Evolutionary conservation across 1,140 invertebrate genomes (phyloP), one percentile per base, ranked within the genome.

Genomic region (Danaus melanippus): DNA sequence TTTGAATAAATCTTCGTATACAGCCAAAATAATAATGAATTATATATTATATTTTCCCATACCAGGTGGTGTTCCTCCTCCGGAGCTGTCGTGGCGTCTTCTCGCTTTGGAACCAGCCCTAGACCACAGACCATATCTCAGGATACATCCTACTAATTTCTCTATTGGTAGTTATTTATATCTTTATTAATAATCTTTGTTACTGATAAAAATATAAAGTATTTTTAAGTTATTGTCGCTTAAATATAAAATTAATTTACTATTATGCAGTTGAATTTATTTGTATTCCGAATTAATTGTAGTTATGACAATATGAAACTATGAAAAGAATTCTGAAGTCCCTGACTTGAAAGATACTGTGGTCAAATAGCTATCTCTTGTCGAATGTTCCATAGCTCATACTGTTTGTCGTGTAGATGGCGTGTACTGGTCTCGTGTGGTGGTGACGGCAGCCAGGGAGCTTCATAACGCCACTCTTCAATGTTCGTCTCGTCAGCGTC

Each of bases 41-140:
- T 32, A 32, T 7, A 32, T 32, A 32, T 32, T 7, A 7, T 32
- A 32, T 32, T 32, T 7, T 51, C 12, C 17, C 0, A 10, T 3
- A 15, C 12, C 46, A 86, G 83, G 80, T 62, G 94, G 94, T 1
- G 93, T 94, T 60, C 94, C 94, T 0, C 89, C 92, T 1, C 93
- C 94, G 8, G 88, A 90, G 42, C 87, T 93, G 66, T 89, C 89
- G 42, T 94, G 92, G 93, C 90, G 92, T 56, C 89, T 95, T 64
- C 78, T 90, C 11, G 72, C 80, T 42, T 87, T 92, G 51, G 90
- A 89, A 60, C 89, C 89, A 0, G 79, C 85, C 10, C 81, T 89
- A 5, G 89, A 90, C 66, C 86, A 88, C 11, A 82, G 89, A 42
- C 87, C 88, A 2, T 76, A 84, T 53, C 68, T 84, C 4, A 66